Evolutionary conservation across 2,113 vertebrate species (phyloP), one percentile per base, ranked within the genome.

Genomic region (Acrocephalus arundinaceus): DNA sequence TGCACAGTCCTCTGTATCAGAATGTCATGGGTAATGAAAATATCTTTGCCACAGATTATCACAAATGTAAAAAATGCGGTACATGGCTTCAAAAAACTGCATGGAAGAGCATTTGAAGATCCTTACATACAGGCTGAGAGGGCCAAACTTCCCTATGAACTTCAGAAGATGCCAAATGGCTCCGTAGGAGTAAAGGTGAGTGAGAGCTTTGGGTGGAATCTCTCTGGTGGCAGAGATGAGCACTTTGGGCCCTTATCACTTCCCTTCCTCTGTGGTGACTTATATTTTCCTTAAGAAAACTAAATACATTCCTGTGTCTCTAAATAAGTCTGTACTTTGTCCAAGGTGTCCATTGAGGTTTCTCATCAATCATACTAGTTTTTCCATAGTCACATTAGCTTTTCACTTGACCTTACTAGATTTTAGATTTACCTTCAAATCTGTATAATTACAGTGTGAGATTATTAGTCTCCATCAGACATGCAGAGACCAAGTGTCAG

Each of bases 51-150:
- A 86, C 97, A 99, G 99, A 98, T 99, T 6, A 98, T 99, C 96
- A 99, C 99, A 68, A 99, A 99, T 71, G 98, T 99, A 96, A 99
- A 99, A 98, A 99, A 99, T 90, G 98, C 99, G 62, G 93, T 99
- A 37, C 99, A 99, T 93, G 98, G 99, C 72, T 99, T 99, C 97
- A 99, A 99, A 97, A 99, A 98, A 89, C 98, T 99, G 95, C 99
- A 99, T 28, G 99, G 99, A 70, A 97, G 99, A 95, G 97, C 98
- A 16, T 99, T 99, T 94, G 98, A 99, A 85, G 99, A 99, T 96
- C 98, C 98, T 22, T 98, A 98, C 94, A 98, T 99, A 90, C 98
- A 99, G 94, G 97, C 97, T 16, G 99, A 99, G 97, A 98, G 98
- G 94, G 94, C 97, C 88, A 99, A 98, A 93, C 98, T 99, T 95